These are phyloP conservation scores for Drosophila flavopinicola DNA, from an alignment of 2,888 invertebrate species.

Conservation along the genomic window DNA sequence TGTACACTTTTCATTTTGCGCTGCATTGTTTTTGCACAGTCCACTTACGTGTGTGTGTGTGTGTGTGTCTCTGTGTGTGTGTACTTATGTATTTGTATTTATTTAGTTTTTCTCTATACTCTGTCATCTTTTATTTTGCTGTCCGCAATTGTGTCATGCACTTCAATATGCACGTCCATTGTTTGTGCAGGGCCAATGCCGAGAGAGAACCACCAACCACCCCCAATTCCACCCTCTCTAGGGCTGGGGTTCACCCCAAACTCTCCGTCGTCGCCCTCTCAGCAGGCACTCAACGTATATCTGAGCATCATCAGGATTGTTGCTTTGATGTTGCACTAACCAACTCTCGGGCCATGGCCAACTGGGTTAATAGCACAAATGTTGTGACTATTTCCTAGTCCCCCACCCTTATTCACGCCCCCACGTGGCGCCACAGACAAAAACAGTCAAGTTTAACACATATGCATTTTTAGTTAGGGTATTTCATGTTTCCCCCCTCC, in stretches of 20 bases:
- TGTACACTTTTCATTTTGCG: slow-evolving; percentile 50
- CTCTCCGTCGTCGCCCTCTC: background rate
- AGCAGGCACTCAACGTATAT: slow-evolving; percentile 40
- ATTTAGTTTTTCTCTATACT: slow-evolving; percentile 32
- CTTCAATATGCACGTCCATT: slow-evolving; percentile 61
- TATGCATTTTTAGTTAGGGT: slow-evolving; percentile 30
- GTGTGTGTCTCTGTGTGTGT: background rate
- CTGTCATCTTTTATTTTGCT: slow-evolving; percentile 43
- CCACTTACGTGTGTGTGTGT: background rate
- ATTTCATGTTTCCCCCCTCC: slow-evolving; percentile 1
- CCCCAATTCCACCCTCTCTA: background rate
- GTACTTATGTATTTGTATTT: slow-evolving; percentile 20
- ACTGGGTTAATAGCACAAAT: slow-evolving; percentile 73
- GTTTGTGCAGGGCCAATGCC: slow-evolving; percentile 50
- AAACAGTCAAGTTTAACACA: slow-evolving; percentile 36
- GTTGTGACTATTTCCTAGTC: slow-evolving; percentile 26
- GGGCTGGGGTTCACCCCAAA: too few relatives aligned
- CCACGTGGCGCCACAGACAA: slow-evolving; percentile 26
- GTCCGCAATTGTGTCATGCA: slow-evolving; percentile 59
- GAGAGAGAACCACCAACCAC: too few relatives aligned
- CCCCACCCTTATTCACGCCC: background rate
- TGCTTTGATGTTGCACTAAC: slow-evolving; percentile 67
- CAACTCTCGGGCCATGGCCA: slow-evolving; percentile 48
- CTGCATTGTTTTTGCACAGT: slow-evolving; percentile 40
- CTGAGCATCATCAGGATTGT: slow-evolving; percentile 57